A percentile compares a stretch with the other conserved stretches of the same genome.
These are phyloP conservation scores for Anagrus nilaparvatae DNA, from an alignment of 1,140 invertebrate genomes.

Conservation along the genomic window DNA sequence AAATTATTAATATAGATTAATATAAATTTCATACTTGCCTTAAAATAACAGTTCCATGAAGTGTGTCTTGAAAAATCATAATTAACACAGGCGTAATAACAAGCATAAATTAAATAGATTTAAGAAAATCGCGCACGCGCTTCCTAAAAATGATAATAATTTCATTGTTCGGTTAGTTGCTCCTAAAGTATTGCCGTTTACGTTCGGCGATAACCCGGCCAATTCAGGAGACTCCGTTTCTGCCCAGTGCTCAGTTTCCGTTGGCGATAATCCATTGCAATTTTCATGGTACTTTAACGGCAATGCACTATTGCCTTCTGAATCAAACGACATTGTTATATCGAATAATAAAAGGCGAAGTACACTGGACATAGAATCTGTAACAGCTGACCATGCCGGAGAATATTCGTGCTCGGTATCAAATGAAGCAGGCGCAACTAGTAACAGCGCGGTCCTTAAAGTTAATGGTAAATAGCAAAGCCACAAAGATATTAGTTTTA, in stretches of 20 bases:
- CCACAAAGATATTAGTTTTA: too few species aligned
- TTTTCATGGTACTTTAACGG: constrained; percentile 72
- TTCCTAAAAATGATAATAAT: too few species aligned
- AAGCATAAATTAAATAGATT: background rate
- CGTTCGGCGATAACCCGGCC: constrained; percentile 64
- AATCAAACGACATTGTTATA: constrained; percentile 58
- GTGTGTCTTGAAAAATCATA: too few species aligned
- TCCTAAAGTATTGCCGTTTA: constrained; percentile 63
- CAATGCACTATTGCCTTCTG: constrained; percentile 45
- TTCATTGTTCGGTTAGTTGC: too few species aligned
- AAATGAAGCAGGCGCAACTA: constrained; percentile 61
- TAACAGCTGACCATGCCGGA: constrained; percentile 62
- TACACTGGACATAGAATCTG: constrained; percentile 66
- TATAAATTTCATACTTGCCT: too few species aligned
- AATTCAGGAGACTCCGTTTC: constrained; percentile 70
- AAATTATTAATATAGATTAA: too few species aligned
- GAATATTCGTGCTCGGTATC: constrained; percentile 72
- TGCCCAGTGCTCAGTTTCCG: constrained; percentile 63
- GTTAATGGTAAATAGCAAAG: constrained; percentile 53
- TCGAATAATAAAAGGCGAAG: constrained; percentile 68
- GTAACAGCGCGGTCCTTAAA: constrained; percentile 56
- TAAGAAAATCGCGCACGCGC: constrained; percentile 4
- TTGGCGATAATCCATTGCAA: constrained; percentile 64
- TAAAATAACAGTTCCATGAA: too few species aligned
- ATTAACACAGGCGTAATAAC: too few species aligned